Base-by-base conservation (phyloP, 2,113 vertebrate species). In the Sphyrna mokarran region DNA sequence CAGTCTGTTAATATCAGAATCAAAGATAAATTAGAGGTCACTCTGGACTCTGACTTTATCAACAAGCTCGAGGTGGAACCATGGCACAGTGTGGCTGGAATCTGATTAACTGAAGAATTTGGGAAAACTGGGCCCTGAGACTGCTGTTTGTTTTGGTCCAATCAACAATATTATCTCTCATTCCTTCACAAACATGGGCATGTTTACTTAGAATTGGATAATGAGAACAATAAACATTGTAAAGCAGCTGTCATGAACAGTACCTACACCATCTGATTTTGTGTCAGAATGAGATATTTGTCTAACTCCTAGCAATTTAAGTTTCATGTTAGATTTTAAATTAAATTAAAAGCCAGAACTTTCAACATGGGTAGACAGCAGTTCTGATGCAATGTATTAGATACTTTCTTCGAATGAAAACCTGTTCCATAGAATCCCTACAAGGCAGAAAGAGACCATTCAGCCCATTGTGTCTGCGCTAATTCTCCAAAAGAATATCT, bases 71-170 rank as follows among this genome's bases (percentile, higher is more conserved):
- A 40, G 20, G 8, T 86, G 83, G 83, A 86, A 86, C 18, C 83
- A 48, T 48, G 37, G 37, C 7, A 3, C 83, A 43, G 18, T 1
- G 6, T 85, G 40, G 43, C 83, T 23, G 40, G 83, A 86, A 86
- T 86, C 83, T 86, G 83, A 63, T 66, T 66, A 66, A 91, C 26
- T 91, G 89, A n/a, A 63, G 89, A 61, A 91, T n/a, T 91, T 33
- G n/a, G 23, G 33, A 16, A 61, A 66, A 63, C 5, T 63, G 6
- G 61, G 86, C 29, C 87, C 87, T 61, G 54, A 90, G 87, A 29
- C 29, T 58, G 48, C 29, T 14, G 23, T 91, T 91, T 61, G 14
- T 91, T n/a, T n/a, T 66, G 14, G 7, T 86, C 83, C 83, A 86
- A 86, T 86, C 20, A 23, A 86, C 40, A 48, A 23, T 86, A 86